phyloP scores from a whole-genome alignment of 30 jellyfish, hydroid and myxozoan species.

The Cassiopea andromeda region DNA sequence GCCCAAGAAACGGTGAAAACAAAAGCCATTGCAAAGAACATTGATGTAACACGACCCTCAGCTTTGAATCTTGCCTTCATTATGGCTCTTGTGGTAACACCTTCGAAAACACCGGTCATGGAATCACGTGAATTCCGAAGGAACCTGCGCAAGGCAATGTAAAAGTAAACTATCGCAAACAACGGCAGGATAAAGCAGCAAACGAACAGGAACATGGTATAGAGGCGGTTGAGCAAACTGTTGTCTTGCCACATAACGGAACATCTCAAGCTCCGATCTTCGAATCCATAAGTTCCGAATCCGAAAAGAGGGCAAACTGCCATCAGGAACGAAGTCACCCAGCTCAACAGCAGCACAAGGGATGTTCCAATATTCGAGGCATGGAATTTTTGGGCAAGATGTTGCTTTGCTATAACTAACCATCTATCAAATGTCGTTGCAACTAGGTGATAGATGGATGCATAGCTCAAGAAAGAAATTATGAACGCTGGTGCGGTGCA shows the following conservation, averaged over 20 bases:
- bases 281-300: constrained; percentile 38
- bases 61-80: constrained; percentile 33
- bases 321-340: constrained; percentile 31
- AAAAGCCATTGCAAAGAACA: constrained; percentile 44
- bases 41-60: constrained; percentile 43
- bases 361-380: background rate
- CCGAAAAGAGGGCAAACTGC: constrained; percentile 52
- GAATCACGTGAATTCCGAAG: constrained; percentile 22
- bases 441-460: constrained; percentile 53
- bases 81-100: background rate
- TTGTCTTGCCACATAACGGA: constrained; percentile 52
- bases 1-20: constrained; percentile 62
- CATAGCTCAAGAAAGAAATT: constrained; percentile 45
- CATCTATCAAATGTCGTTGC: constrained; percentile 39
- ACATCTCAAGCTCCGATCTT: constrained; percentile 23
- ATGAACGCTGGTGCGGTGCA: constrained; percentile 38
- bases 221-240: background rate
- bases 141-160: constrained; percentile 6
- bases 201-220: constrained; percentile 27
- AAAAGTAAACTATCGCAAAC: constrained; percentile 3
- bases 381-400: background rate
- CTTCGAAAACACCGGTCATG: background rate
- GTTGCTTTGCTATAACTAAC: constrained; percentile 11
- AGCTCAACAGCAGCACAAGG: constrained; percentile 6
- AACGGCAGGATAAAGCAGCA: constrained; percentile 45